A percentile compares a stretch with the other conserved stretches of the same genome.
phyloP scores from a whole-genome alignment of 37 sponge, comb jelly and placozoan species.

The Oscarella lobularis region DNA sequence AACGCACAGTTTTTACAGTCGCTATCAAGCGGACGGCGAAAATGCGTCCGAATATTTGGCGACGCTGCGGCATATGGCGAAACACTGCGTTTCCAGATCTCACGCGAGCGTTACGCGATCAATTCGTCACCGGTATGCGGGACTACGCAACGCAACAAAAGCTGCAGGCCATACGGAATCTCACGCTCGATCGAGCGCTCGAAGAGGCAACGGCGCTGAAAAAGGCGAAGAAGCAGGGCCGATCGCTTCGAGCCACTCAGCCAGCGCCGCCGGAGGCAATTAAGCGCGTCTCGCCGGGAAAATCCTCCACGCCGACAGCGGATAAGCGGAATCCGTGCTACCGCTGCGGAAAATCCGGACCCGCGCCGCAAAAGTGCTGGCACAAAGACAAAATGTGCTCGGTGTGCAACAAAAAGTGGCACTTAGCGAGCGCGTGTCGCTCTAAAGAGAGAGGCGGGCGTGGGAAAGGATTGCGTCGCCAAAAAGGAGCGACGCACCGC shows the following conservation, averaged over 20 bases:
- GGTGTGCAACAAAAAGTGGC: not conserved
- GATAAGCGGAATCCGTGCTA: not conserved
- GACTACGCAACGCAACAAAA: not conserved
- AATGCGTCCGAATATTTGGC: constrained; percentile 5
- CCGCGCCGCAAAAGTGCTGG: not conserved
- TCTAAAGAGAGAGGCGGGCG: not conserved
- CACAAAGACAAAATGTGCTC: not conserved
- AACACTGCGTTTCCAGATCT: not conserved
- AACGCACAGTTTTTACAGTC: not conserved
- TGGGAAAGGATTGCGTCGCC: no score
- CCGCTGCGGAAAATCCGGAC: not conserved
- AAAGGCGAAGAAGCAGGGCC: not conserved
- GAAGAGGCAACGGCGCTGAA: not conserved
- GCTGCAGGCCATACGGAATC: not conserved
- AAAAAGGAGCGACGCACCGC: no score
- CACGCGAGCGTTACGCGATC: not conserved
- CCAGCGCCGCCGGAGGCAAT: not conserved
- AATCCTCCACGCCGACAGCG: not conserved
- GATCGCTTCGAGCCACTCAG: not conserved
- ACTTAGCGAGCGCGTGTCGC: not conserved
- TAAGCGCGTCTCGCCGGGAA: not conserved
- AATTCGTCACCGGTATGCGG: not conserved
- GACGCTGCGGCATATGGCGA: not conserved
- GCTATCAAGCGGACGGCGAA: constrained; percentile 3
- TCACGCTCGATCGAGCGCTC: not conserved